Conservation (phyloP, 2,113 vertebrate species). For the Pituophis catenifer region DNA sequence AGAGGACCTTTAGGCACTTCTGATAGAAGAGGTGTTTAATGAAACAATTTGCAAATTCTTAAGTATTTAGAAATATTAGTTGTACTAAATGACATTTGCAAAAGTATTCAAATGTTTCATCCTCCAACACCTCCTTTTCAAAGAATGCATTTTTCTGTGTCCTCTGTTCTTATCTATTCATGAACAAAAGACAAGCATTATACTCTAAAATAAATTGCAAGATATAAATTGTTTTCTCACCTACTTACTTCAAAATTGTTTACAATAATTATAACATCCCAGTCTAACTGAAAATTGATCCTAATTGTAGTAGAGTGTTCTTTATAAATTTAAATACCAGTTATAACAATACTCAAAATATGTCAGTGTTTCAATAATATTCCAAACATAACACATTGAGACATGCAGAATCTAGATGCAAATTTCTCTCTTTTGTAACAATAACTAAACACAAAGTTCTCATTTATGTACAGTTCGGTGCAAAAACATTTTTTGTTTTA, state of each 20-base stretch:
- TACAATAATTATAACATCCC: conserved; percentile 7
- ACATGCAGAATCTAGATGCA: background rate
- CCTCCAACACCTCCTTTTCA: background rate
- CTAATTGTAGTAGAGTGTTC: background rate
- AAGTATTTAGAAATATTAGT: background rate
- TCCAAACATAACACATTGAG: background rate
- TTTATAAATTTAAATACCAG: background rate
- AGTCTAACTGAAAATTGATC: background rate
- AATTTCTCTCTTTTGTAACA: background rate
- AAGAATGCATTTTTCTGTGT: background rate
- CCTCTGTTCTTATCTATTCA: background rate
- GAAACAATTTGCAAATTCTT: background rate
- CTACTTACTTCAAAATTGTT: conserved; percentile 15
- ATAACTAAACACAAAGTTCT: background rate
- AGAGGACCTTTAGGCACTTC: background rate
- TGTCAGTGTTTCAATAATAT: background rate
- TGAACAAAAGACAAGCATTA: conserved; percentile 1
- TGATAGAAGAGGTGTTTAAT: background rate
- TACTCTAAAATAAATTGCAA: background rate
- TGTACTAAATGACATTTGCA: background rate
- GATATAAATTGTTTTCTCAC: conserved; percentile 6
- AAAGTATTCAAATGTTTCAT: background rate
- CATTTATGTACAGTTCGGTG: background rate
- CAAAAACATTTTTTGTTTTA: background rate
- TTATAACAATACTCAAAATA: background rate